phyloP scores from a whole-genome alignment of 64 coral and sea anemone species.

The Montipora capricornis region DNA sequence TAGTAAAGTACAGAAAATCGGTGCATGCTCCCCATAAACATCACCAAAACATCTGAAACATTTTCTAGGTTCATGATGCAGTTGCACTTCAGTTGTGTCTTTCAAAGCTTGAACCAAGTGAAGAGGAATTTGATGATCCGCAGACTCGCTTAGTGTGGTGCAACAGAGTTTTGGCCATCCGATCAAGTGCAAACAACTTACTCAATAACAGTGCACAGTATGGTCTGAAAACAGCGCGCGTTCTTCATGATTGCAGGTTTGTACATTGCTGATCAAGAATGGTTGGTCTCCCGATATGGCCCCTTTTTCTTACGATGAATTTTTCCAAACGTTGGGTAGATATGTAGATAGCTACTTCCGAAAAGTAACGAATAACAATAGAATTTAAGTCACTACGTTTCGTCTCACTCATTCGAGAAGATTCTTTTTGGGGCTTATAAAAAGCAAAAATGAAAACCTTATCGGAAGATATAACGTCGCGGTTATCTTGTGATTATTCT shows the following conservation, averaged over 20 bases:
- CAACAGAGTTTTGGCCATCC: constrained; percentile 44
- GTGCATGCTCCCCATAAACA: not conserved
- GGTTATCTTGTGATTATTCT: no score
- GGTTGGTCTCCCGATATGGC: no score
- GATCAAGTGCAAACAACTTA: constrained; percentile 48
- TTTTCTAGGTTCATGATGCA: constrained; percentile 29
- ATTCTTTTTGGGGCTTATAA: no score
- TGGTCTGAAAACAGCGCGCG: not conserved
- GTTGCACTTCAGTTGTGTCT: constrained; percentile 45
- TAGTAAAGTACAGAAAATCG: no score
- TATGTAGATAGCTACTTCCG: no score
- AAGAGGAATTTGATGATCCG: constrained; percentile 25
- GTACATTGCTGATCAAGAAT: not conserved
- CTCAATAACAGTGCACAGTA: not conserved
- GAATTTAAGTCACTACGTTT: no score
- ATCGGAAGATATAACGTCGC: no score
- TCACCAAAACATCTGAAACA: not conserved
- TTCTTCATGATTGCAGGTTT: constrained; percentile 47
- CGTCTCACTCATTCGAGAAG: no score
- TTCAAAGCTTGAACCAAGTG: constrained; percentile 28
- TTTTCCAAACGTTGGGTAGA: no score
- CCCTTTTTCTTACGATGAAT: no score
- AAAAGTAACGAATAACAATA: no score
- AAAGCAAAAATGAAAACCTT: no score
- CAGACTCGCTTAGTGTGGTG: constrained; percentile 60